Evolutionary conservation across 2,888 invertebrate species (phyloP).

Genomic region (Leptopterna dolabrata): DNA sequence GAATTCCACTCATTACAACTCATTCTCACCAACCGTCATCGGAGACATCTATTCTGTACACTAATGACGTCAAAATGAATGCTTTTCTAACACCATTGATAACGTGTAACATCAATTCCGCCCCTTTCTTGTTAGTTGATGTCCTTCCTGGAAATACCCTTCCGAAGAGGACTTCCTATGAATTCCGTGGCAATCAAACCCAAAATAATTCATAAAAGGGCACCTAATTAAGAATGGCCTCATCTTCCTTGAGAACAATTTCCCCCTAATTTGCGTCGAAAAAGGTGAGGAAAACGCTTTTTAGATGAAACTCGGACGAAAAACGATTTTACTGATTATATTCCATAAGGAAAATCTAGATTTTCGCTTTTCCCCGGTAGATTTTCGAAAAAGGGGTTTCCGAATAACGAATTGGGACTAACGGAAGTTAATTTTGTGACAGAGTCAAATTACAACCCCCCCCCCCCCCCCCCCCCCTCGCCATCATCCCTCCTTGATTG

Average conservation of each 20-base stretch:
- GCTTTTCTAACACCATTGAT: too few species aligned
- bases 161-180: not conserved
- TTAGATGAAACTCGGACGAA: not conserved
- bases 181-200: not conserved
- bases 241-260: not conserved
- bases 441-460: conserved; percentile 47
- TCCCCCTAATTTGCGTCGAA: not conserved
- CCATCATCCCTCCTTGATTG: conserved; percentile 14
- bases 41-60: too few species aligned
- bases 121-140: too few species aligned
- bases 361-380: not conserved
- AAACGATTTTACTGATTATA: conserved; percentile 41
- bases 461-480: conserved; percentile 2
- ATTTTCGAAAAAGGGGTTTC: not conserved
- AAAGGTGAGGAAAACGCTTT: not conserved
- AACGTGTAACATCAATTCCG: too few species aligned
- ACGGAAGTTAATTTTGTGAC: conserved; percentile 43
- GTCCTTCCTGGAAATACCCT: too few species aligned
- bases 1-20: too few species aligned
- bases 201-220: not conserved
- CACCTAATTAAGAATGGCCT: not conserved
- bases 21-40: too few species aligned
- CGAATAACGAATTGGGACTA: not conserved
- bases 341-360: conserved; percentile 15
- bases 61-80: too few species aligned